Evolutionary conservation across 2,113 vertebrate genomes (phyloP), one percentile per base, ranked within the genome.

Genomic region (Heptranchias perlo): DNA sequence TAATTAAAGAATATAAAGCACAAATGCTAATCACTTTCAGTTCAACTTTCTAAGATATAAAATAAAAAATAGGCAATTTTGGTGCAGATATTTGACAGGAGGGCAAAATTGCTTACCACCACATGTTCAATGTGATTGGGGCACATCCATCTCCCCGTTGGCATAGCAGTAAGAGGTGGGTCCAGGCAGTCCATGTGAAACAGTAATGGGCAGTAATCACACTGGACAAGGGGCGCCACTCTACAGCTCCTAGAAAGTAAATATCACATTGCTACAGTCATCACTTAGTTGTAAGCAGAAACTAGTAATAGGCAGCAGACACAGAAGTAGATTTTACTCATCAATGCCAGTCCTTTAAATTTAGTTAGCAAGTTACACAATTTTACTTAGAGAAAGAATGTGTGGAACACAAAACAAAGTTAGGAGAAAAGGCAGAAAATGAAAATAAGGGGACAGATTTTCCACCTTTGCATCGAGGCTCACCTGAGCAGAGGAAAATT

Each of bases 141-240:
- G 97, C 99, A 99, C 99, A 99, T 99, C 99, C 99, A 99, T 97
- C 98, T 98, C 96, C 99, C 99, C 96, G 99, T 98, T 96, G 99
- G 99, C 98, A 99, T 98, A 97, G 99, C 99, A 97, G 99, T 99
- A 96, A 99, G 99, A 0, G 99, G 99, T 16, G 99, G 99, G 97
- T 99, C 98, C 96, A 99, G 98, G 97, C 99, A 99, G 98, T 99
- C 99, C 99, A 99, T 99, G 97, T 99, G 99, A 97, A 99, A 99
- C 96, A 99, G 97, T 31, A 99, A 98, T 0, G 99, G 99, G 97
- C 99, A 99, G 97, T 99, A 99, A 97, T 99, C 99, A 96, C 99
- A 99, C 97, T 99, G 99, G 97, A 99, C 98, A 84, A 99, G 98
- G 52, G 99, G 99, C 87, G 99, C 99, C 97, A 99, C 97, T 28